Conservation (phyloP, 2,113 vertebrate genomes). For the Ahaetulla prasina region DNA sequence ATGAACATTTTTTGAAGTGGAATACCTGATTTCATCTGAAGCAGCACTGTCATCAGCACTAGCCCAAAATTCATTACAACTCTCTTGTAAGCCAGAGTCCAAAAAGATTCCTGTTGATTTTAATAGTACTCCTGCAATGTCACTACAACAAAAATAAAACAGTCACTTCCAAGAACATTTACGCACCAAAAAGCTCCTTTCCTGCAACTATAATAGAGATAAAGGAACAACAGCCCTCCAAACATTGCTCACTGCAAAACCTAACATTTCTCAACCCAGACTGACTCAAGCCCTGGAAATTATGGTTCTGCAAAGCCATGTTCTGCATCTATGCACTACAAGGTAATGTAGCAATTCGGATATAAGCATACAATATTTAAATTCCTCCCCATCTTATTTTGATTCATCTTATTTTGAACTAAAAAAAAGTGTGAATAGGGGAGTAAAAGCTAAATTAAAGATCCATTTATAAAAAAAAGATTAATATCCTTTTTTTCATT, state of each 20-base stretch:
- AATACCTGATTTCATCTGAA: slow-evolving; percentile 93
- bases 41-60: slow-evolving; percentile 86
- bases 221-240: background rate
- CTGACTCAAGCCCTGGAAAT: background rate
- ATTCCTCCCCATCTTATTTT: background rate
- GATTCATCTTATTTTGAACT: background rate
- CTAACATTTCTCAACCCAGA: background rate
- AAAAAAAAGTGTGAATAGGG: background rate
- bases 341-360: background rate
- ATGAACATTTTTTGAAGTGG: background rate
- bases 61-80: slow-evolving; percentile 89
- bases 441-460: background rate
- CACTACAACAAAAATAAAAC: slow-evolving; percentile 70
- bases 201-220: background rate
- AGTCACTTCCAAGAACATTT: background rate
- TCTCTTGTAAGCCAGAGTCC: slow-evolving; percentile 86
- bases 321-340: background rate
- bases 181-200: background rate
- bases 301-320: background rate
- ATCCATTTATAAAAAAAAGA: background rate
- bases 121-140: slow-evolving; percentile 94
- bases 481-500: background rate
- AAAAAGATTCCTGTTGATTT: slow-evolving; percentile 95
- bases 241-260: background rate
- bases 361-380: background rate